phyloP scores from a whole-genome alignment of 1,140 invertebrate species.

The Ganaspis sp. region DNA sequence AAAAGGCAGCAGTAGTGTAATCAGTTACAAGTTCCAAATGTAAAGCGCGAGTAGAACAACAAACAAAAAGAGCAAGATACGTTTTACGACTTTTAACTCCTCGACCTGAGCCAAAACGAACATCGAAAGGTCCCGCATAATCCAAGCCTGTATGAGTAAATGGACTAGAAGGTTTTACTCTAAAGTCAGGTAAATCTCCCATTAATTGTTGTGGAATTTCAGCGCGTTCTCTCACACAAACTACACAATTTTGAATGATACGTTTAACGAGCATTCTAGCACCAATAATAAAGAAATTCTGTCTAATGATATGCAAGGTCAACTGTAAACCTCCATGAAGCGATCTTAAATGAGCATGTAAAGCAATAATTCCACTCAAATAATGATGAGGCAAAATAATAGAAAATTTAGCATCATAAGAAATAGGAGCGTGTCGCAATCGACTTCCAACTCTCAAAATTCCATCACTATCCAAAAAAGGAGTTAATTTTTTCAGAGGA shows the following conservation, averaged over 20 bases:
- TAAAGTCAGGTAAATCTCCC: too few relatives aligned
- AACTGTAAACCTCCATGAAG: conserved; percentile 49
- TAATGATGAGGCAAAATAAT: not conserved
- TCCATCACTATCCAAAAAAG: not conserved
- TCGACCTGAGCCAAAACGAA: not conserved
- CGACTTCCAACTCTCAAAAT: conserved; percentile 20
- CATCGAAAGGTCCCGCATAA: not conserved
- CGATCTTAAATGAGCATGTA: too few relatives aligned
- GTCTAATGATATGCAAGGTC: conserved; percentile 42
- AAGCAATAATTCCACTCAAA: not conserved
- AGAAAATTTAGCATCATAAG: not conserved
- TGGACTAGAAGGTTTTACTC: not conserved
- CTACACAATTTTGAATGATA: conserved; percentile 45
- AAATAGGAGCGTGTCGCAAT: too few relatives aligned
- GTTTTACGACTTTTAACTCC: not conserved
- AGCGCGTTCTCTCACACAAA: conserved; percentile 30
- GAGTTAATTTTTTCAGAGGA: not conserved
- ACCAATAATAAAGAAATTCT: conserved; percentile 56
- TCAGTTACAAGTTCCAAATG: not conserved
- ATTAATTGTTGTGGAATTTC: too few relatives aligned
- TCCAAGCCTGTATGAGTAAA: not conserved
- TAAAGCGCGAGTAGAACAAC: not conserved
- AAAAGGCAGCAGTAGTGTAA: too few relatives aligned
- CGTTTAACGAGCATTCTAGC: conserved; percentile 46
- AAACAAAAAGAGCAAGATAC: not conserved